Evolutionary conservation across 2,888 invertebrate species (phyloP).

Genomic region (Campoplex capitator): DNA sequence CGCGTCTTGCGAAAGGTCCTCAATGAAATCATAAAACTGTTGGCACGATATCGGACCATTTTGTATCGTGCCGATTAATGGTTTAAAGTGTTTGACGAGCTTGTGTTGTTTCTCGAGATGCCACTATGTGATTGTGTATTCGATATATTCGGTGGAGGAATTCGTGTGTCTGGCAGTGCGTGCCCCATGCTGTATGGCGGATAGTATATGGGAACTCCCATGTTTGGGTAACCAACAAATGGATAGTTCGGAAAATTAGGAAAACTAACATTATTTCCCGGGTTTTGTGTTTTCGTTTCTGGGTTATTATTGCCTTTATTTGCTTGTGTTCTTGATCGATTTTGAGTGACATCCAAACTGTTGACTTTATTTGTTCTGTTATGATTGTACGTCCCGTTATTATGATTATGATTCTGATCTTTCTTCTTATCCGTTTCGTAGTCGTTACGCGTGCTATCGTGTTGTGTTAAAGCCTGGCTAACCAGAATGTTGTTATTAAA

Average conservation of each 20-base stretch:
- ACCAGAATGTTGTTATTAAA: background rate
- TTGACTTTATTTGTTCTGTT: background rate
- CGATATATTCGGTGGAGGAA: background rate
- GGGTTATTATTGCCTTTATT: background rate
- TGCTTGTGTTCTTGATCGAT: background rate
- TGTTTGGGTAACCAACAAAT: background rate
- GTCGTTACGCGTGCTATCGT: slow-evolving; percentile 7
- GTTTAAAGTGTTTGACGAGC: slow-evolving; percentile 21
- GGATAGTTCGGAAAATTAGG: background rate
- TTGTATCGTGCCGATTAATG: slow-evolving; percentile 23
- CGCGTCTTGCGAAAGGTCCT: slow-evolving; percentile 37
- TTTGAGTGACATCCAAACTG: background rate
- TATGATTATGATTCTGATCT: background rate
- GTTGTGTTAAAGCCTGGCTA: background rate
- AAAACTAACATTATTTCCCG: background rate
- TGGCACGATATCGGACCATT: slow-evolving; percentile 35
- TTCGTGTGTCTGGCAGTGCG: background rate
- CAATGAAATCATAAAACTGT: slow-evolving; percentile 38
- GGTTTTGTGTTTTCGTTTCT: background rate
- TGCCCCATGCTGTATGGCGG: background rate
- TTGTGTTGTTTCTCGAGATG: background rate
- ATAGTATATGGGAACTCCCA: background rate
- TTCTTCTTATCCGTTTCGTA: slow-evolving; percentile 10
- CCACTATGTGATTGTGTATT: background rate
- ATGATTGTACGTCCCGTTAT: background rate